These are phyloP conservation scores for Zophobas atratus DNA, from an alignment of 1,140 invertebrate genomes.

Conservation along the genomic window DNA sequence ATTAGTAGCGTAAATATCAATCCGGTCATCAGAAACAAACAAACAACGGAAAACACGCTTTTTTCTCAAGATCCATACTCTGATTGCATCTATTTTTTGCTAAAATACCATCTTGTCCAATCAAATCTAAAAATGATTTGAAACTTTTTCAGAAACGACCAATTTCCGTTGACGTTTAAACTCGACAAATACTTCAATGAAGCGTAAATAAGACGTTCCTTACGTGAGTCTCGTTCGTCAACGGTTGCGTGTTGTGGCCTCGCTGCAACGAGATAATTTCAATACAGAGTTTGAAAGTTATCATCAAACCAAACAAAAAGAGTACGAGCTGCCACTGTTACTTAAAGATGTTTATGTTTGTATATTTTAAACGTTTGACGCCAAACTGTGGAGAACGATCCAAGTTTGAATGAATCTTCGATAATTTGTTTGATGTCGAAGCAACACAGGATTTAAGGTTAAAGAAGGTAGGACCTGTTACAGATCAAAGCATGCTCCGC, in stretches of 20 bases:
- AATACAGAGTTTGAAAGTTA: not conserved
- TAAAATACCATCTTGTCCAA: too few relatives aligned
- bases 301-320: not conserved
- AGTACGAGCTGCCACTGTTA: not conserved
- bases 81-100: too few relatives aligned
- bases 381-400: conserved; percentile 31
- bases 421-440: conserved; percentile 46
- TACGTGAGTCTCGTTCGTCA: too few relatives aligned
- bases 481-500: conserved; percentile 46
- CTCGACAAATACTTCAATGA: too few relatives aligned
- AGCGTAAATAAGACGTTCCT: too few relatives aligned
- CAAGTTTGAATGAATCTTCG: conserved; percentile 46
- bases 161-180: too few relatives aligned
- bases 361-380: conserved; percentile 28
- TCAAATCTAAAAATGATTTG: too few relatives aligned
- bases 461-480: conserved; percentile 44
- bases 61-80: too few relatives aligned
- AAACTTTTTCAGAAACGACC: too few relatives aligned
- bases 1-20: not conserved
- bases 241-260: too few relatives aligned
- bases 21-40: too few relatives aligned
- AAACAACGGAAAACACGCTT: too few relatives aligned
- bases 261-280: not conserved
- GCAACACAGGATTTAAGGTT: conserved; percentile 44
- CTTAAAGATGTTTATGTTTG: conserved; percentile 10